These are phyloP conservation scores for Heliconius melpomene DNA, from an alignment of 1,140 invertebrate species.

Conservation along the genomic window DNA sequence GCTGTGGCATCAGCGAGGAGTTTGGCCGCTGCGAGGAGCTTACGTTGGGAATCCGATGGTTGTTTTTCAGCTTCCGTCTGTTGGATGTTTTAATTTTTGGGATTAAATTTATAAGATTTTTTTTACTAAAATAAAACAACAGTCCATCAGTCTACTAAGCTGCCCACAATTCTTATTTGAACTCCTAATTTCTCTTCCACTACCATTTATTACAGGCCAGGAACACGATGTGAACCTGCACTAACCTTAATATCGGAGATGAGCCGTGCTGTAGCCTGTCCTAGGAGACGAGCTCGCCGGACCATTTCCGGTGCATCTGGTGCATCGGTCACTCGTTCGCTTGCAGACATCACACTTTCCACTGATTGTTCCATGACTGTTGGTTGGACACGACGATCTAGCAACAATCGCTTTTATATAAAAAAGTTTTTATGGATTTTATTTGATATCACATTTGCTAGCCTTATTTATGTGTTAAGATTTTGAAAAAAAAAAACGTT, in stretches of 20 bases:
- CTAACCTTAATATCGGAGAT: slow-evolving; percentile 94
- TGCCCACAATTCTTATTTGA: too few relatives aligned
- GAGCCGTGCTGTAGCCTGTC: slow-evolving; percentile 94
- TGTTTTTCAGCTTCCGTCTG: slow-evolving; percentile 93
- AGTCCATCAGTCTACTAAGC: too few relatives aligned
- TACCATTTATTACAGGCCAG: not conserved
- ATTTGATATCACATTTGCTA: too few relatives aligned
- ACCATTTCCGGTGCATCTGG: slow-evolving; percentile 97
- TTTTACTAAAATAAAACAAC: too few relatives aligned
- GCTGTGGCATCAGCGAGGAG: slow-evolving; percentile 97
- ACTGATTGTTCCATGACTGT: slow-evolving; percentile 86
- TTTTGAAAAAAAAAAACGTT: too few relatives aligned
- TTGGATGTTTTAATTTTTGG: too few relatives aligned
- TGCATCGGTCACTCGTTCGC: slow-evolving; percentile 93
- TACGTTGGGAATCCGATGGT: slow-evolving; percentile 92
- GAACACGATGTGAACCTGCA: not conserved
- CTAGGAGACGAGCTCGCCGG: slow-evolving; percentile 94
- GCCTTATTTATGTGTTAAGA: too few relatives aligned
- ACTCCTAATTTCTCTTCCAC: too few relatives aligned
- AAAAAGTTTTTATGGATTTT: too few relatives aligned
- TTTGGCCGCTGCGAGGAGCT: slow-evolving; percentile 95
- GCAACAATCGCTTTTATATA: not conserved
- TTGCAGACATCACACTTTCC: slow-evolving; percentile 94
- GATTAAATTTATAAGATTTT: too few relatives aligned
- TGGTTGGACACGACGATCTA: slow-evolving; percentile 76